Evolutionary conservation across 2,888 invertebrate genomes (phyloP).

Genomic region (Caenorhabditis japonica): DNA sequence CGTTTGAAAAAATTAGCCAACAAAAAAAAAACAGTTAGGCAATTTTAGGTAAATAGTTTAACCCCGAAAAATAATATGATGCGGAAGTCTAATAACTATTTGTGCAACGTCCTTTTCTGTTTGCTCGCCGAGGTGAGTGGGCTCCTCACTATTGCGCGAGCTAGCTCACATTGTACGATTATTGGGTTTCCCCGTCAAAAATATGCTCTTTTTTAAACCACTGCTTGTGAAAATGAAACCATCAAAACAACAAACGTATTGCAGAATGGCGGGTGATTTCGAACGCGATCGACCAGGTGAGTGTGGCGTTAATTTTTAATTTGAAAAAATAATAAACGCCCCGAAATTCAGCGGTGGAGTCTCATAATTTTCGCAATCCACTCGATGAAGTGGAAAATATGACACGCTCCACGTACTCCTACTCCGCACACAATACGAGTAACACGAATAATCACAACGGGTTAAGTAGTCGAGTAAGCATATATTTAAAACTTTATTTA

Average conservation of each 20-base stretch:
- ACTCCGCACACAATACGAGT: slow-evolving; percentile 1
- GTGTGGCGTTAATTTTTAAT: slow-evolving; percentile 1
- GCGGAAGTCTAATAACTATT: slow-evolving; percentile 56
- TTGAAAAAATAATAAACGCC: background rate
- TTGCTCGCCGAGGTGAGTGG: slow-evolving; percentile 56
- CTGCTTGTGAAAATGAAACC: slow-evolving; percentile 37
- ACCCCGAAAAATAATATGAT: slow-evolving; percentile 11
- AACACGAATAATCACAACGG: slow-evolving; percentile 6
- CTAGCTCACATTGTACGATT: no score
- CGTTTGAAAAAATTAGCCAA: no score
- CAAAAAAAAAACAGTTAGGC: background rate
- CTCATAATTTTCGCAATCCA: slow-evolving; percentile 34
- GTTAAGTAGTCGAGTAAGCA: slow-evolving; percentile 24
- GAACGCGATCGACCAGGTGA: slow-evolving; percentile 18
- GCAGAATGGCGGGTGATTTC: slow-evolving; percentile 38
- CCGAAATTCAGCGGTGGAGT: slow-evolving; percentile 11
- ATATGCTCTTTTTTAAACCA: no score
- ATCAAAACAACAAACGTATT: slow-evolving; percentile 41
- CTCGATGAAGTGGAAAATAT: slow-evolving; percentile 8
- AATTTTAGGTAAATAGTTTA: slow-evolving; percentile 20
- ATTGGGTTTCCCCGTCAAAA: no score
- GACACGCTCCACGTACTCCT: slow-evolving; percentile 8
- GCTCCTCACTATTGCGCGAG: no score
- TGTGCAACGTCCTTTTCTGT: slow-evolving; percentile 73
- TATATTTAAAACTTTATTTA: background rate